Conservation (phyloP, 2,797 vertebrate species). For the Gymnopithys bicolor region DNA sequence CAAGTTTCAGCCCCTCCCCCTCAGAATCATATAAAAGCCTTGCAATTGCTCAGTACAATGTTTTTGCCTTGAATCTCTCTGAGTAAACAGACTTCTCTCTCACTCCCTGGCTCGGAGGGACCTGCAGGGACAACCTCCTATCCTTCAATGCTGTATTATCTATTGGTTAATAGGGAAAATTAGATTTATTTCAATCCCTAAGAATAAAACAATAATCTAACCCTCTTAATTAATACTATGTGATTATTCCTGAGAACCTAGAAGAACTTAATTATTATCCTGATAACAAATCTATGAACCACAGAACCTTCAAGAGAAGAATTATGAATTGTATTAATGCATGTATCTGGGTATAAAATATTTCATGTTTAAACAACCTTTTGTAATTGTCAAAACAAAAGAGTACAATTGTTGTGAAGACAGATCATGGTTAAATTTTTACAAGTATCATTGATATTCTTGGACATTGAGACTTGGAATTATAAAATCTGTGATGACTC, state of each 20-base stretch:
- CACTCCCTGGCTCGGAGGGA: no score
- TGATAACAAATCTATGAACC: background rate
- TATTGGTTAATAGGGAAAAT: background rate
- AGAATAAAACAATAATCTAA: background rate
- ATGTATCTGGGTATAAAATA: background rate
- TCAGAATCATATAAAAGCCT: no score
- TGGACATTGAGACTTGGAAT: background rate
- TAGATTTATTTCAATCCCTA: background rate
- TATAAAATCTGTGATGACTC: background rate
- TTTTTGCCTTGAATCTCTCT: no score
- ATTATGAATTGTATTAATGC: background rate
- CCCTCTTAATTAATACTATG: background rate
- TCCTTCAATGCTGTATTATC: background rate
- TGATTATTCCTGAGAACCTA: background rate
- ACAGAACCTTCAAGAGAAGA: background rate
- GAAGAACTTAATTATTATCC: background rate
- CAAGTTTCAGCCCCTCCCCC: no score
- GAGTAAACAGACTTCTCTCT: no score
- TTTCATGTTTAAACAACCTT: background rate
- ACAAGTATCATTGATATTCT: background rate
- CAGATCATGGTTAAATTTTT: background rate
- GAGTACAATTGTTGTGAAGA: background rate
- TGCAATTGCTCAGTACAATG: no score
- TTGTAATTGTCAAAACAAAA: background rate
- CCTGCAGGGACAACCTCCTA: no score